Conservation (phyloP, 2,113 vertebrate species). For the Passer montanus region DNA sequence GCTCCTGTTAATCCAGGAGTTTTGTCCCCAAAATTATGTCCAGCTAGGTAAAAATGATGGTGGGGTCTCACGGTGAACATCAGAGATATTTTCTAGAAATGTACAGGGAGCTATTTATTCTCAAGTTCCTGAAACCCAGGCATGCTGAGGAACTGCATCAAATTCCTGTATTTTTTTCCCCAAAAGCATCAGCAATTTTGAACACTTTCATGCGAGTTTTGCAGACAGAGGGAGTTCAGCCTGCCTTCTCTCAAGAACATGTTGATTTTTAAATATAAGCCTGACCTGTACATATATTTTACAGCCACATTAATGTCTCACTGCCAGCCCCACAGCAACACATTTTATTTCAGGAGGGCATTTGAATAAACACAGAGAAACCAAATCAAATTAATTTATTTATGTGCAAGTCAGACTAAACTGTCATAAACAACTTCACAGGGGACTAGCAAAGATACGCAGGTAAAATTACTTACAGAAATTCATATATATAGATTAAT, state of each 20-base stretch:
- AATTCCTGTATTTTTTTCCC: neutral
- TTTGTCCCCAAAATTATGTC: neutral
- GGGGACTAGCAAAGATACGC: neutral
- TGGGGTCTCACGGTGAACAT: neutral
- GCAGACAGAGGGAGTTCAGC: neutral
- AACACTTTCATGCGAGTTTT: neutral
- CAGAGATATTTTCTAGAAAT: neutral
- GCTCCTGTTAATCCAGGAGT: neutral
- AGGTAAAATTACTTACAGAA: neutral
- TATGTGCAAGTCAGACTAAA: neutral
- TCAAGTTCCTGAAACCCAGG: neutral
- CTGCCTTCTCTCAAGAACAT: neutral
- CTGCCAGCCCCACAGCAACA: neutral
- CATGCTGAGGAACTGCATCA: neutral
- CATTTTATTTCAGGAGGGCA: neutral
- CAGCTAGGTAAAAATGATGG: neutral
- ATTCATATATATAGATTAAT: neutral
- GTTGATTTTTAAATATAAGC: neutral
- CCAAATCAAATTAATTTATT: neutral
- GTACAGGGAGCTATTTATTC: neutral
- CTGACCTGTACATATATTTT: neutral
- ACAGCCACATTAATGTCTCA: neutral
- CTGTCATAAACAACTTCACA: neutral
- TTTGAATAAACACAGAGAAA: neutral
- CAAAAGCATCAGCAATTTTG: neutral